phyloP scores from a whole-genome alignment of 2,113 vertebrate genomes.

The Phalacrocorax brasilianus region DNA sequence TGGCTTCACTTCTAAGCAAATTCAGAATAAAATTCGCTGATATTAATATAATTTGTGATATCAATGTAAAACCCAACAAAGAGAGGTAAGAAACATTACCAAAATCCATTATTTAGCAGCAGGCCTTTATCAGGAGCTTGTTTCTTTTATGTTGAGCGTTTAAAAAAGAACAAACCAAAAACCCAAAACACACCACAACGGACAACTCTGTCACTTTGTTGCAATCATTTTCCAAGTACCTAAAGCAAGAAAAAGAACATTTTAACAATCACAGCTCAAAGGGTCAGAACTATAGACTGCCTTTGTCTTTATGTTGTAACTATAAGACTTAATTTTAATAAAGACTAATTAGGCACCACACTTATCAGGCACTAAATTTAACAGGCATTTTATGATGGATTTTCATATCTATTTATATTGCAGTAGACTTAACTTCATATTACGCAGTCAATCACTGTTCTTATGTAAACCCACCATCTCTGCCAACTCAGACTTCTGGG shows the following conservation, averaged over 20 bases:
- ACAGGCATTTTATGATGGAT: not conserved
- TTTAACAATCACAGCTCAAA: not conserved
- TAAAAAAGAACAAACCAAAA: not conserved
- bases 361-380: not conserved
- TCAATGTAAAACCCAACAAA: constrained; percentile 84
- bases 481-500: not conserved
- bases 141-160: not conserved
- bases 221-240: not conserved
- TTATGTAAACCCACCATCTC: not conserved
- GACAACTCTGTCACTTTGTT: not conserved
- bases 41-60: constrained; percentile 88
- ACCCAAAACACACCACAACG: not conserved
- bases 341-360: not conserved
- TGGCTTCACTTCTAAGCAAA: constrained; percentile 89
- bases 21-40: constrained; percentile 94
- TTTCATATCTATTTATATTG: not conserved
- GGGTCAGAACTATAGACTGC: not conserved
- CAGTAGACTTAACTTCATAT: not conserved
- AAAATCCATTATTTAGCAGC: not conserved
- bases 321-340: not conserved
- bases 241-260: not conserved
- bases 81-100: constrained; percentile 82
- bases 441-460: not conserved
- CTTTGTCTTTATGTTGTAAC: not conserved
- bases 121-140: not conserved